A percentile compares a stretch with the other conserved stretches of the same genome.
Conservation (phyloP, 2,113 vertebrate species). For the Datnioides undecimradiatus region DNA sequence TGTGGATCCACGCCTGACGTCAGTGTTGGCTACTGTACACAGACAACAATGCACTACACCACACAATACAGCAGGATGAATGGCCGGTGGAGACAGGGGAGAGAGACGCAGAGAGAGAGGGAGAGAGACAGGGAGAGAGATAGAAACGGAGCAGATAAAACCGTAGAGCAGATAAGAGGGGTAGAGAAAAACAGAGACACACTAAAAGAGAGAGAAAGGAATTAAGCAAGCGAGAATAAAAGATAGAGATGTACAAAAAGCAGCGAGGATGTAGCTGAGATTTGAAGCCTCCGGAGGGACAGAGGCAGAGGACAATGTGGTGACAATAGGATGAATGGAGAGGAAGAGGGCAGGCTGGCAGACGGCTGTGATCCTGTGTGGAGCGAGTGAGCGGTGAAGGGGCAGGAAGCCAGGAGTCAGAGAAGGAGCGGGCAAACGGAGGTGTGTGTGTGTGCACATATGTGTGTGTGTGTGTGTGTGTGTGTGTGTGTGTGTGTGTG, state of each 20-base stretch:
- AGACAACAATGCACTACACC: slow-evolving; percentile 45
- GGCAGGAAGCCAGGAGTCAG: slow-evolving; percentile 64
- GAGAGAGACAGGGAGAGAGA: slow-evolving; percentile 25
- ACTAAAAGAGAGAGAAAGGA: slow-evolving; percentile 32
- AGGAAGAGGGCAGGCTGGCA: slow-evolving; percentile 60
- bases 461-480: slow-evolving; percentile 33
- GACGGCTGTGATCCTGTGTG: slow-evolving; percentile 64
- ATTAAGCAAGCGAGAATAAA: slow-evolving; percentile 23
- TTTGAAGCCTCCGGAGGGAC: slow-evolving; percentile 52
- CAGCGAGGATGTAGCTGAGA: slow-evolving; percentile 35
- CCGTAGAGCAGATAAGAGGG: slow-evolving; percentile 19
- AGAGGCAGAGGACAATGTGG: slow-evolving; percentile 54
- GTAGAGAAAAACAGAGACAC: slow-evolving; percentile 16
- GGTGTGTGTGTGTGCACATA: slow-evolving; percentile 39
- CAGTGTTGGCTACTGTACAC: slow-evolving; percentile 63
- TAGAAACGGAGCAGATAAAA: slow-evolving; percentile 35
- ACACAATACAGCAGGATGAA: slow-evolving; percentile 48
- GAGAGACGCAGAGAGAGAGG: slow-evolving; percentile 18
- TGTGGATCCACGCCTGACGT: slow-evolving; percentile 55
- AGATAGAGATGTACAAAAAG: slow-evolving; percentile 54
- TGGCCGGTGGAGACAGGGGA: slow-evolving; percentile 20
- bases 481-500: slow-evolving; percentile 19
- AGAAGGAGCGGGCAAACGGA: slow-evolving; percentile 38
- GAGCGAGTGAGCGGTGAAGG: slow-evolving; percentile 43
- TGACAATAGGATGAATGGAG: slow-evolving; percentile 72